Evolutionary conservation across 2,888 invertebrate genomes (phyloP).

Genomic region (Acanthosepion lycidas): DNA sequence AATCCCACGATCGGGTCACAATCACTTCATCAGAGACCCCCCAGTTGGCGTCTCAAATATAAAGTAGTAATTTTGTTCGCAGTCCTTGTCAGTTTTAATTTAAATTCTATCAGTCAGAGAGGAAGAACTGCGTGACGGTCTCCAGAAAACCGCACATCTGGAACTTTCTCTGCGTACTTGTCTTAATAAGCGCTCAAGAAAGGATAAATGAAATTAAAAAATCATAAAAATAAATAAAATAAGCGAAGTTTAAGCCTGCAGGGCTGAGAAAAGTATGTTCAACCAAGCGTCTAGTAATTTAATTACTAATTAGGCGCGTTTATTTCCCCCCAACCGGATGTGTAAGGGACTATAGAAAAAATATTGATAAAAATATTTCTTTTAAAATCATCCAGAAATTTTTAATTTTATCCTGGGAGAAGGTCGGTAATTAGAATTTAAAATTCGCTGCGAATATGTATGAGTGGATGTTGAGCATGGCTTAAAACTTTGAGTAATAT

Average conservation of each 20-base stretch:
- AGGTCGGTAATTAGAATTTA: too few species aligned
- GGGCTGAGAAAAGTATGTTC: background rate
- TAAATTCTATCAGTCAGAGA: too few species aligned
- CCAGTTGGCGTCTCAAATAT: too few species aligned
- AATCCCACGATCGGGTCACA: too few species aligned
- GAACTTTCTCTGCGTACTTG: background rate
- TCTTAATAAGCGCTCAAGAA: background rate
- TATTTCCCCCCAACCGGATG: background rate
- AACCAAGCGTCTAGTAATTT: background rate
- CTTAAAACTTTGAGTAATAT: too few species aligned
- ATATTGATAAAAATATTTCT: background rate
- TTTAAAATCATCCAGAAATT: background rate
- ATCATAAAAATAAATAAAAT: background rate
- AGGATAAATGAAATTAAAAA: background rate
- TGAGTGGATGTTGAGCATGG: too few species aligned
- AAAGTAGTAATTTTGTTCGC: too few species aligned
- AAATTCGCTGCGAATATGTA: too few species aligned
- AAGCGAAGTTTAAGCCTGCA: background rate
- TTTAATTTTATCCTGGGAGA: too few species aligned
- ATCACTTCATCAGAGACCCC: too few species aligned
- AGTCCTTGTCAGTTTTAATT: too few species aligned
- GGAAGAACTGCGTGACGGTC: too few species aligned
- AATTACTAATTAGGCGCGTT: background rate
- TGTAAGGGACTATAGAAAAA: background rate
- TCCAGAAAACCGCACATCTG: background rate